Base-by-base conservation (phyloP, 92 coral and sea anemone genomes). In the Epizoanthus fatuus region DNA sequence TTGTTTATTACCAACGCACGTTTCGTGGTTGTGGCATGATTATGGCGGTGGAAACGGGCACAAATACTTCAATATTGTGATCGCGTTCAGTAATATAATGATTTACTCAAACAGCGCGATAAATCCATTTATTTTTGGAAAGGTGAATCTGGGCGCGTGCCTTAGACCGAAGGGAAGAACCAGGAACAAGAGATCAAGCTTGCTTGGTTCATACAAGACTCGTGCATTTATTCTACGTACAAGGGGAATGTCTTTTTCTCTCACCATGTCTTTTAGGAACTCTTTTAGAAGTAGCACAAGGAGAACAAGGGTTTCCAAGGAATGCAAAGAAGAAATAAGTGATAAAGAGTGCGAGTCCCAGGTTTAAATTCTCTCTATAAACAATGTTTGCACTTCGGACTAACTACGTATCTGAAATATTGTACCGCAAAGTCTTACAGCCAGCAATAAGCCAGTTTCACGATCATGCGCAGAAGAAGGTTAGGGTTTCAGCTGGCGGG, bases 91-190 rank as follows among this genome's bases (percentile, higher is more conserved):
- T 29, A 91, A 93, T 76, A 93, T 95, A n/a, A 62, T 91, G 12
- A 88, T 92, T 20, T 97, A 97, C 84, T 90, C 97, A 4, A 97
- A 97, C 47, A 95, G 98, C 40, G 93, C 94, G 1, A 90, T 94
- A 22, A 97, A 97, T 70, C 99, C 99, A 3, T 93, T 93, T 62
- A 97, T 97, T 32, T 95, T 97, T 75, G 99, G 98, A 4, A 93
- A 87, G 32, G 40, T 93, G 16, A 72, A 82, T 25, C 53, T 89
- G 3, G 47, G 76, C 10, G 29, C 69, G 16, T 89, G 87, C 75
- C 88, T 69, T 47, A 73, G 77, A 55, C 38, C 37, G 11, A 53
- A 20, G 2, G 81, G 83, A 4, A 66, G 42, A 57, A 7, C 25
- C 4, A 75, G 72, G 4, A n/a, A 58, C 19, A 74, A 60, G 17